phyloP scores from a whole-genome alignment of 2,113 vertebrate species.

The Platichthys flesus region DNA sequence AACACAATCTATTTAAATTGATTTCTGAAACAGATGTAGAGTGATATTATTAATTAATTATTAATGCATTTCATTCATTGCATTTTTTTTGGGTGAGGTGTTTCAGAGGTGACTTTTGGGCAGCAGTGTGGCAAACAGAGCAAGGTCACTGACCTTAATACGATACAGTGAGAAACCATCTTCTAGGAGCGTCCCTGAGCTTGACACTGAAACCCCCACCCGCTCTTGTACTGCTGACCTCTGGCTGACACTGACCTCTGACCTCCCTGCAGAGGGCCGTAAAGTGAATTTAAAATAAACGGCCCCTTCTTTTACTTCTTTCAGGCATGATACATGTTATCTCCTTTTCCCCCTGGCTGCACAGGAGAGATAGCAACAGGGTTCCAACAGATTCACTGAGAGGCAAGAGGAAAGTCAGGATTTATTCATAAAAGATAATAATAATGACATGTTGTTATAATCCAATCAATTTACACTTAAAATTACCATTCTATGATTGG shows the following conservation, averaged over 20 bases:
- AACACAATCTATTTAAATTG: conserved; percentile 12
- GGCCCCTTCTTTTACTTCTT: background rate
- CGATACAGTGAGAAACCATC: conserved; percentile 17
- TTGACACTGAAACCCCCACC: conserved; percentile 32
- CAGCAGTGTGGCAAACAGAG: conserved; percentile 8
- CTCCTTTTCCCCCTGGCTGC: conserved; percentile 21
- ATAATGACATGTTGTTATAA: conserved; percentile 24
- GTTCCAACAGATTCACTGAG: conserved; percentile 20
- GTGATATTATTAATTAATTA: background rate
- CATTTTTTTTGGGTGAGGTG: background rate
- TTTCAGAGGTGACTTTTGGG: conserved; percentile 26
- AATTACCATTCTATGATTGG: conserved; percentile 9
- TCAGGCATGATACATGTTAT: conserved; percentile 14
- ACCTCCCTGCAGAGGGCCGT: conserved; percentile 30
- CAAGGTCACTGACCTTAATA: conserved; percentile 20
- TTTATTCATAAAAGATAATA: conserved; percentile 33
- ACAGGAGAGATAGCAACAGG: conserved; percentile 20
- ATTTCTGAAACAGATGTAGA: background rate
- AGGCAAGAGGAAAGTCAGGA: background rate
- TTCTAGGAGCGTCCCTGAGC: conserved; percentile 34
- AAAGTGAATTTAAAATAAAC: background rate
- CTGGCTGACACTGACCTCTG: conserved; percentile 40
- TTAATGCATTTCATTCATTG: background rate
- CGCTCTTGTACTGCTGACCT: conserved; percentile 39
- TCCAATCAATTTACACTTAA: conserved; percentile 18